Percentiles rank a stretch among this genome's conserved stretches.
Evolutionary conservation across 1,140 invertebrate genomes (phyloP).

Genomic region (Caerostris darwini): DNA sequence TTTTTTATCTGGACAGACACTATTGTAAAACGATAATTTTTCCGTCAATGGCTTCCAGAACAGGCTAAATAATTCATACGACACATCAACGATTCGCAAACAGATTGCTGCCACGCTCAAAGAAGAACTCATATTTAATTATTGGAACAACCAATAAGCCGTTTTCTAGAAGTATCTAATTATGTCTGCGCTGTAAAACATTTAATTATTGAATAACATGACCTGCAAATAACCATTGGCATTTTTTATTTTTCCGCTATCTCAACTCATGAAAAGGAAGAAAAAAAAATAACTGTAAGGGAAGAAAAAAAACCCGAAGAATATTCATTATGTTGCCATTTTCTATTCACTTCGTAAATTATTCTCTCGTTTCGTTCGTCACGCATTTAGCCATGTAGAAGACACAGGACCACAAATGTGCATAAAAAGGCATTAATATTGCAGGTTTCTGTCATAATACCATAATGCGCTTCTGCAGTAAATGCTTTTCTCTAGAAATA

Average conservation of each 20-base stretch:
- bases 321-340: too few relatives aligned
- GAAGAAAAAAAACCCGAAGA: background rate
- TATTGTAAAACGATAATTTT: conserved; percentile 16
- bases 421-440: too few relatives aligned
- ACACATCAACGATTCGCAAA: too few relatives aligned
- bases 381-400: background rate
- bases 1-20: background rate
- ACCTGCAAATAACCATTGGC: too few relatives aligned
- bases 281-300: background rate
- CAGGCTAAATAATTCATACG: too few relatives aligned
- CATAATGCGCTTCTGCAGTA: background rate
- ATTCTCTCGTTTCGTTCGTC: conserved; percentile 14
- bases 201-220: conserved; percentile 61
- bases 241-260: background rate
- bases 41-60: too few relatives aligned
- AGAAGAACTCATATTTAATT: background rate
- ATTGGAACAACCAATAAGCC: background rate
- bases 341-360: conserved; percentile 21
- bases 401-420: background rate
- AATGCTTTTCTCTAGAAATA: background rate
- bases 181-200: too few relatives aligned
- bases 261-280: background rate
- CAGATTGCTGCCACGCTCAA: background rate
- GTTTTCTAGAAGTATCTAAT: too few relatives aligned
- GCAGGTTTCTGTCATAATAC: background rate